Evolutionary conservation across 2,888 invertebrate genomes (phyloP).

Genomic region (Epirrhoe alternata): DNA sequence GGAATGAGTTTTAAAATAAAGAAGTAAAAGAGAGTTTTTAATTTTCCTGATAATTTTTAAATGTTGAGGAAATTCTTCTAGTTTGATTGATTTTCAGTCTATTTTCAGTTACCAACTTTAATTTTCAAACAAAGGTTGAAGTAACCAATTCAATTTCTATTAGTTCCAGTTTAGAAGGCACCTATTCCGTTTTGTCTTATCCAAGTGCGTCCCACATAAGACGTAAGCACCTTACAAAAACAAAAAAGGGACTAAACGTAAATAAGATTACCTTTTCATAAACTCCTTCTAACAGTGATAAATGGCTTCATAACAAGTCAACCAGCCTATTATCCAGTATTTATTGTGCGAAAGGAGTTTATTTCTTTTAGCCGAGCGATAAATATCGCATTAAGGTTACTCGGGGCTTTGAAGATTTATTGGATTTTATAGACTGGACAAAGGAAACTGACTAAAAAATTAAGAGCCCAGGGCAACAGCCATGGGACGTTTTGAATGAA

Average conservation of each 20-base stretch:
- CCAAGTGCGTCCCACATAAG: neutral
- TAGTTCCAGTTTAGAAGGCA: no score
- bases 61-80: neutral
- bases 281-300: conserved; percentile 28
- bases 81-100: neutral
- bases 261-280: conserved; percentile 34
- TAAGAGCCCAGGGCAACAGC: neutral
- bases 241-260: conserved; percentile 21
- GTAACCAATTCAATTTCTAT: no score
- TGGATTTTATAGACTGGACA: conserved; percentile 50
- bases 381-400: conserved; percentile 78
- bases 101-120: neutral
- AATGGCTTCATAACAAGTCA: conserved; percentile 35
- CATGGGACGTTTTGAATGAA: neutral
- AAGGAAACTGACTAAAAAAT: conserved; percentile 17
- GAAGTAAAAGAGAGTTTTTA: conserved; percentile 10
- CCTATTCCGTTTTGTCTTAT: neutral
- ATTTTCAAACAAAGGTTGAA: no score
- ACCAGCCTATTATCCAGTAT: conserved; percentile 44
- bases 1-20: conserved; percentile 16
- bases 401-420: conserved; percentile 66
- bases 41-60: conserved; percentile 17
- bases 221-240: neutral
- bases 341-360: conserved; percentile 70
- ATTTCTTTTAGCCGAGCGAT: conserved; percentile 69